Evolutionary conservation across 2,113 vertebrate species (phyloP).

Genomic region (Arizona elegans): DNA sequence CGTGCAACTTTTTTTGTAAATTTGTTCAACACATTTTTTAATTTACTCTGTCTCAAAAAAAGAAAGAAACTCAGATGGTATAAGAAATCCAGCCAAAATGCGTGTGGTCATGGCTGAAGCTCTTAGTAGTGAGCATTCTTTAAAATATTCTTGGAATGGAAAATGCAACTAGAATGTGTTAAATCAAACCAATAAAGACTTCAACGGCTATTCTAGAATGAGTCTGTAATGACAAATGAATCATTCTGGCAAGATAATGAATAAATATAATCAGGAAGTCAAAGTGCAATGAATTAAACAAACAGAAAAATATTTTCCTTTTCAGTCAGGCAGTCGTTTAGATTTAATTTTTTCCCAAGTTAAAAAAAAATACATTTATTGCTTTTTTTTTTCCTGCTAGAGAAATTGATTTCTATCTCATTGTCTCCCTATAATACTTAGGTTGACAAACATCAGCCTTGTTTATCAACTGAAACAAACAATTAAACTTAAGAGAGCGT

Average conservation of each 20-base stretch:
- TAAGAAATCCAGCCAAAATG: conserved; percentile 39
- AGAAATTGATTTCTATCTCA: not conserved
- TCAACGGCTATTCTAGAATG: conserved; percentile 7
- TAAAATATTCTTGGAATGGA: conserved; percentile 49
- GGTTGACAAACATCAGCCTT: not conserved
- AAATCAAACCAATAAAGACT: conserved; percentile 24
- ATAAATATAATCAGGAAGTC: conserved; percentile 23
- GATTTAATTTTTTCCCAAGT: not conserved
- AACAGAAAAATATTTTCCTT: conserved; percentile 7
- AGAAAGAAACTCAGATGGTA: conserved; percentile 24
- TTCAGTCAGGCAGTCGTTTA: not conserved
- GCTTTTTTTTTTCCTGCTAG: not conserved
- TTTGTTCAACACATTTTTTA: not conserved
- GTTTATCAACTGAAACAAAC: not conserved
- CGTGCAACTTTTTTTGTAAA: not conserved
- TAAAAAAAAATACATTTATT: not conserved
- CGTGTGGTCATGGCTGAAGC: conserved; percentile 39
- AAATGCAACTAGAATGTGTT: conserved; percentile 43
- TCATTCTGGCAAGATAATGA: conserved; percentile 14
- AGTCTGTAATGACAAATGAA: conserved; percentile 5
- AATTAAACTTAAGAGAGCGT: not conserved
- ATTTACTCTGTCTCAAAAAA: conserved; percentile 3
- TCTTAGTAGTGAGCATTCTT: conserved; percentile 30
- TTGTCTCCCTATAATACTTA: not conserved
- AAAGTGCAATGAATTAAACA: conserved; percentile 30